Conservation (phyloP, 1,140 invertebrate species). For the Brachionus asplanchnoidis region DNA sequence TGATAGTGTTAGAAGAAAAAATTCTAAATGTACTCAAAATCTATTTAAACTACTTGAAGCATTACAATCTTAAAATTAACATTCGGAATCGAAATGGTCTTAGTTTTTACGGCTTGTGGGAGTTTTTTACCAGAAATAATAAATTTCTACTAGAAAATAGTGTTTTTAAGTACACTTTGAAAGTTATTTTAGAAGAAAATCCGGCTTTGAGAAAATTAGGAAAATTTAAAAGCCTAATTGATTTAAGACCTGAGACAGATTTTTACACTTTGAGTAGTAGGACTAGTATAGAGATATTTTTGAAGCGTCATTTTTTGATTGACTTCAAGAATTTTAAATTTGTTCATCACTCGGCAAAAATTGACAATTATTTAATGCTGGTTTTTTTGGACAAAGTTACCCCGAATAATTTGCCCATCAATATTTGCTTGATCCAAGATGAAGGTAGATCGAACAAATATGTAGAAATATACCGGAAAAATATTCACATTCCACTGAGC, state of each 20-base stretch:
- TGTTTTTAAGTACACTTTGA: background rate
- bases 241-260: background rate
- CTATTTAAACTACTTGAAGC: conserved; percentile 1
- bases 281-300: background rate
- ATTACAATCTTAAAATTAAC: background rate
- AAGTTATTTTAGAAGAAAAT: background rate
- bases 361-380: conserved; percentile 8
- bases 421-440: background rate
- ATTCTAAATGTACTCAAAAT: background rate
- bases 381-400: conserved; percentile 14
- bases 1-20: background rate
- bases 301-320: background rate
- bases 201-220: background rate
- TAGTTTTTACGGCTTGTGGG: background rate
- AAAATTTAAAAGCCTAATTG: background rate
- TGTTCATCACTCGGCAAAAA: background rate
- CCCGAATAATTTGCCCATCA: background rate
- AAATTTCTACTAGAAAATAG: background rate
- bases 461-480: background rate
- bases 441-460: background rate
- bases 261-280: background rate
- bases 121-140: background rate
- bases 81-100: background rate
- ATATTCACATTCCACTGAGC: background rate
- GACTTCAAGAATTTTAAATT: background rate